Percentiles rank a stretch among this genome's conserved stretches.
These are phyloP conservation scores for Rhabdomys dilectus DNA, from an alignment of 2,113 vertebrate genomes.

Conservation along the genomic window DNA sequence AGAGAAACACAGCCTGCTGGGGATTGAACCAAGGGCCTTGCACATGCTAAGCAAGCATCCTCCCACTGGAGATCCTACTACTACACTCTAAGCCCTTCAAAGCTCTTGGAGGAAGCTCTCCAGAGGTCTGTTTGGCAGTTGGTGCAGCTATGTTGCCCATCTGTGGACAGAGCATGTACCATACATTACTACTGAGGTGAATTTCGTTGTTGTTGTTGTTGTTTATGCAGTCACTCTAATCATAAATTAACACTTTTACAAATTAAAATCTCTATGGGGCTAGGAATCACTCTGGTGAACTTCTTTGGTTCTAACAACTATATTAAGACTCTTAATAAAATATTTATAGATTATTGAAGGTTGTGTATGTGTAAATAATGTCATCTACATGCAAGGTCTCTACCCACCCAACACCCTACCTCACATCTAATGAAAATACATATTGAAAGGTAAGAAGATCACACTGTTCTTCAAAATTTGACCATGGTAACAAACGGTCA, in stretches of 20 bases:
- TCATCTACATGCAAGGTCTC: neutral
- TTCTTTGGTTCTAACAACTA: neutral
- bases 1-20: neutral
- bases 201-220: neutral
- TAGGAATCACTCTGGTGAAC: neutral
- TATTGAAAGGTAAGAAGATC: neutral
- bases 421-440: neutral
- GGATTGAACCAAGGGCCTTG: neutral
- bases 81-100: neutral
- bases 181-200: neutral
- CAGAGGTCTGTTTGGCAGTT: neutral
- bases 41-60: neutral
- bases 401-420: neutral
- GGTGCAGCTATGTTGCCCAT: neutral
- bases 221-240: neutral
- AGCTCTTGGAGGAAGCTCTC: neutral
- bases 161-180: neutral
- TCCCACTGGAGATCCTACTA: neutral
- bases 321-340: neutral
- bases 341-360: neutral
- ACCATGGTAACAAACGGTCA: neutral
- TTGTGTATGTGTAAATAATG: neutral
- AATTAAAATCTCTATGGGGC: slow-evolving; percentile 4
- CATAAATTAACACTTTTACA: slow-evolving; percentile 43
- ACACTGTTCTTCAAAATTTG: neutral